These are phyloP conservation scores for Carollia perspicillata DNA, from an alignment of 2,113 vertebrate species.

Conservation along the genomic window DNA sequence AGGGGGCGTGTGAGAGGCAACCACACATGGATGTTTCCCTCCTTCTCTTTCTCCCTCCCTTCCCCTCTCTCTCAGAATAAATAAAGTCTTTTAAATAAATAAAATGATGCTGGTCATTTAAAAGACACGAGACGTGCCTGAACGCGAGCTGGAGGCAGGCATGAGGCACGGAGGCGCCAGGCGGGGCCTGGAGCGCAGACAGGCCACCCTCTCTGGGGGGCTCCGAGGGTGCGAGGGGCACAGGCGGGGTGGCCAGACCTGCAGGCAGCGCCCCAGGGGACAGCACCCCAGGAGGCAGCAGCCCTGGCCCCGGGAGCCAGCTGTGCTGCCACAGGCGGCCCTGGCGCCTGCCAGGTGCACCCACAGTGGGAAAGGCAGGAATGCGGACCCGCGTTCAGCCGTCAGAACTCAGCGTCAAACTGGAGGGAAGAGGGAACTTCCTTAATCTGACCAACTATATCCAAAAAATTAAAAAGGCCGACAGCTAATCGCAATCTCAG, in stretches of 20 bases:
- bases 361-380: rapidly evolving
- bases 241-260: neutral
- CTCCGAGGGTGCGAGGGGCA: neutral
- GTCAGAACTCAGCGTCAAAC: neutral
- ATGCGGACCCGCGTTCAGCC: too few relatives aligned
- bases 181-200: rapidly evolving
- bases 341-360: too few relatives aligned
- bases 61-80: too few relatives aligned
- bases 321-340: neutral
- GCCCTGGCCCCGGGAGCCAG: neutral
- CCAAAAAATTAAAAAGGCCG: neutral
- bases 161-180: rapidly evolving
- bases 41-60: too few relatives aligned
- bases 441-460: neutral
- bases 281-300: neutral
- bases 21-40: too few relatives aligned
- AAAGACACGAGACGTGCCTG: neutral
- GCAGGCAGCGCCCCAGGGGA: neutral
- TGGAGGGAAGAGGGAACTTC: neutral
- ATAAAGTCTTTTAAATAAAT: neutral
- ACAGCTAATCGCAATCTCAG: rapidly evolving
- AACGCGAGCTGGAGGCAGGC: rapidly evolving
- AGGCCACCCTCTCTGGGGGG: neutral
- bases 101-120: neutral
- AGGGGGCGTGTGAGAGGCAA: too few relatives aligned